phyloP scores from a whole-genome alignment of 2,113 vertebrate species.

The Pandion haliaetus region DNA sequence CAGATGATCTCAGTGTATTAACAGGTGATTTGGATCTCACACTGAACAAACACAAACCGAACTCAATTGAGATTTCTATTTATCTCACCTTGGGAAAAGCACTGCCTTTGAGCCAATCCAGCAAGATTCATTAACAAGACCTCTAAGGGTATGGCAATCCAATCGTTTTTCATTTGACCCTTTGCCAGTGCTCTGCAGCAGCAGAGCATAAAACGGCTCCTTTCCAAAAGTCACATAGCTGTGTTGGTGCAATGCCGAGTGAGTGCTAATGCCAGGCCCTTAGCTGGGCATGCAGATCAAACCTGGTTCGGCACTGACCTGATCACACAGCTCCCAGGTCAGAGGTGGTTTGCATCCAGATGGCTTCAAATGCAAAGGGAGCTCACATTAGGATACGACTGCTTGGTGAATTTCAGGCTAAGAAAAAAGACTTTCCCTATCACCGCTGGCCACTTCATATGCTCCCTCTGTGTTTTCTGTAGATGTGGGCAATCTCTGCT shows the following conservation, averaged over 20 bases:
- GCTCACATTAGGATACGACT: not conserved
- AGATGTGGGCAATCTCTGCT: not conserved
- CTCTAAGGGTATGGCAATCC: not conserved
- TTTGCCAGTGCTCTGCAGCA: not conserved
- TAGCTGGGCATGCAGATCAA: not conserved
- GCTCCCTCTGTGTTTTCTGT: not conserved
- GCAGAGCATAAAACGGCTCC: not conserved
- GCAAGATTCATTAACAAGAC: not conserved
- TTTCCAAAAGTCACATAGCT: not conserved
- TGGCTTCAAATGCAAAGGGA: not conserved
- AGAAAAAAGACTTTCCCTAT: not conserved
- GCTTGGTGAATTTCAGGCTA: not conserved
- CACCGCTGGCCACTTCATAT: not conserved
- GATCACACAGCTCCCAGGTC: not conserved
- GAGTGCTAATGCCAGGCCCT: not conserved
- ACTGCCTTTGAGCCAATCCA: not conserved
- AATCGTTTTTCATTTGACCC: not conserved
- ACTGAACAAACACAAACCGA: not conserved
- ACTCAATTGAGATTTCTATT: not conserved
- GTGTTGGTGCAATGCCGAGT: not conserved
- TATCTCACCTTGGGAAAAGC: not conserved
- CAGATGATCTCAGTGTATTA: not conserved
- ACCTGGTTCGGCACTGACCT: not conserved
- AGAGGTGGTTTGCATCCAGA: not conserved
- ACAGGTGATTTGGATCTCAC: not conserved